phyloP scores from a whole-genome alignment of 2,888 invertebrate species.

The Sphaeridia pumilis region DNA sequence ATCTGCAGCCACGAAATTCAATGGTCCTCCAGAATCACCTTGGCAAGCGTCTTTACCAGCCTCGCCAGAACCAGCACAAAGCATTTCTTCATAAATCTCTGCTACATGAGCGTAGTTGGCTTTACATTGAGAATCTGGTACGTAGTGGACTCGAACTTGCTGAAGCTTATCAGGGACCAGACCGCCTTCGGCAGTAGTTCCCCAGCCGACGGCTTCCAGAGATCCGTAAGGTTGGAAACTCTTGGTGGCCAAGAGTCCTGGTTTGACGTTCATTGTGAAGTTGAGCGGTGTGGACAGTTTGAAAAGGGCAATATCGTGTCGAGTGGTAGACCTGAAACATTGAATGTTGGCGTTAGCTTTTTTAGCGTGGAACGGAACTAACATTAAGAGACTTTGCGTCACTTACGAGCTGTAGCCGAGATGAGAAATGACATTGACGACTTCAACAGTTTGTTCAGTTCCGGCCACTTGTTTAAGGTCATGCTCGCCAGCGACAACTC shows the following conservation, averaged over 20 bases:
- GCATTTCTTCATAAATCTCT: slow-evolving; percentile 11
- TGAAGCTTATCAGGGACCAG: slow-evolving; percentile 1
- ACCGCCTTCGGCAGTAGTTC: slow-evolving; percentile 9
- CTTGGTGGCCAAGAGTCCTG: slow-evolving; percentile 5
- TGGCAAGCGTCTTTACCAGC: slow-evolving; percentile 18
- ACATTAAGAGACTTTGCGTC: background rate
- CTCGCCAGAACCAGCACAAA: slow-evolving; percentile 20
- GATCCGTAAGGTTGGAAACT: background rate
- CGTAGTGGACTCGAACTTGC: slow-evolving; percentile 7
- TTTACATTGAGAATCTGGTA: background rate
- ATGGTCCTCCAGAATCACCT: slow-evolving; percentile 15
- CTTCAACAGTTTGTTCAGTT: background rate
- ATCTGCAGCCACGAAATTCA: background rate
- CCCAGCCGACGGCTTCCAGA: slow-evolving; percentile 10
- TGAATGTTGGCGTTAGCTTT: background rate
- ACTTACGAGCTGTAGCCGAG: slow-evolving; percentile 8
- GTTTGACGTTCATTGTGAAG: slow-evolving; percentile 17
- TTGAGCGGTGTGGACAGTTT: slow-evolving; percentile 26
- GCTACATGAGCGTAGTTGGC: background rate
- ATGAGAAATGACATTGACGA: slow-evolving; percentile 1
- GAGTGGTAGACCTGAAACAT: background rate
- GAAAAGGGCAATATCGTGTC: slow-evolving; percentile 12
- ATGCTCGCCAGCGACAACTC: slow-evolving; percentile 13
- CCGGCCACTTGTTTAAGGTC: background rate
- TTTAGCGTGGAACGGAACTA: background rate